Base-by-base conservation (phyloP, 2,888 invertebrate species). In the Spilosoma lubricipeda region DNA sequence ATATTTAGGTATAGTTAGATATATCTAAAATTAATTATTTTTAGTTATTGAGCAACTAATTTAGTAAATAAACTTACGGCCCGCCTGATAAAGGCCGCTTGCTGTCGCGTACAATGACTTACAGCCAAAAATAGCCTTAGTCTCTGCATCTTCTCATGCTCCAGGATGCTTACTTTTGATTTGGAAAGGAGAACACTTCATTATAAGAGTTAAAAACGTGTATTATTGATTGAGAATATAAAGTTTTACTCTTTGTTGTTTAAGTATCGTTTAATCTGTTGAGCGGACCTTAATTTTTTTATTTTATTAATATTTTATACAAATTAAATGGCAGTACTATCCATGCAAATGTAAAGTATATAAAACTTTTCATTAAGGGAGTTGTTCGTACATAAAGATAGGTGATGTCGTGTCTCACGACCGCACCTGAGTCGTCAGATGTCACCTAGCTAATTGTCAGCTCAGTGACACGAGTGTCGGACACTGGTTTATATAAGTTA, bases 391-490 rank as follows among this genome's bases (percentile, higher is more conserved):
- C 74, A 77, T 85, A 85, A 79, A 81, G 76, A 80, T 79, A 70
- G 80, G 84, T 77, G 59, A 72, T 74, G 79, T 85, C 87, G 88
- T 89, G 86, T 82, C 80, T 88, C 88, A 89, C 88, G 89, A 87
- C 79, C 77, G 78, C 76, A 82, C 81, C 76, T 71, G 67, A 59
- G 81, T 83, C 80, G 81, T 85, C 83, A 82, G 82, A 83, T 83
- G 82, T 85, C 84, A 82, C 86, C 74, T 79, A 75, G 86, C 82
- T 85, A 85, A 82, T 85, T 87, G 88, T 87, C 88, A 87, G 85
- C 82, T 80, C 59, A 77, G 81, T 84, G 86, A 86, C 86, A 84
- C 82, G 73, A 78, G 80, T 84, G 75, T 82, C 75, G 59, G 79
- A 80, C 82, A 82, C 81, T 79, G 81, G 77, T 76, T 77, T 74